Conservation (phyloP, 2,888 invertebrate species). For the Caenorhabditis sp. region DNA sequence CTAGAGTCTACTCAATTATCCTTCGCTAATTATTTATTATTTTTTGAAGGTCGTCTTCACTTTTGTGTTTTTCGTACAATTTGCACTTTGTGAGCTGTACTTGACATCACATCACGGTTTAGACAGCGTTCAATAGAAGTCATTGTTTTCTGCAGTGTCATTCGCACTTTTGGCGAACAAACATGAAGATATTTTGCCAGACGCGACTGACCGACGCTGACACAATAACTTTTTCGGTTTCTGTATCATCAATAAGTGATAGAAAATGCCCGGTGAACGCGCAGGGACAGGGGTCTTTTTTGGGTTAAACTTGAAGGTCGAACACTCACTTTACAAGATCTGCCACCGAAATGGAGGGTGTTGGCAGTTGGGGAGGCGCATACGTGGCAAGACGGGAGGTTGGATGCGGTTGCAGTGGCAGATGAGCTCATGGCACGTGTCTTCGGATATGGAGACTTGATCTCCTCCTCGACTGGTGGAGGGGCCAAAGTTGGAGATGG, state of each 20-base stretch:
- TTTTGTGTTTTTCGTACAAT: neutral
- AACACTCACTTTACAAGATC: conserved; percentile 65
- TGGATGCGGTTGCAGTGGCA: neutral
- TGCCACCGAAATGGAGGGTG: conserved; percentile 71
- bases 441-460: conserved; percentile 9
- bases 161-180: neutral
- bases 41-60: neutral
- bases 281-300: no score
- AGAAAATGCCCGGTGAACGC: no score
- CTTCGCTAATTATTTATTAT: no score
- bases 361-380: conserved; percentile 72
- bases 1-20: no score
- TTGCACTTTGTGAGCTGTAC: neutral
- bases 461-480: neutral
- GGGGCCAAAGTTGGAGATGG: conserved; percentile 22
- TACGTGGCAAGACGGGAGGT: conserved; percentile 59
- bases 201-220: no score
- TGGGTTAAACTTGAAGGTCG: no score
- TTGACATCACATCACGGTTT: neutral
- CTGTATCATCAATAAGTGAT: neutral
- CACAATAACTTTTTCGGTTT: neutral
- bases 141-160: neutral
- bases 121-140: neutral
- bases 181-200: neutral
- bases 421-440: conserved; percentile 35